Percentiles rank a stretch among this genome's conserved stretches.
These are phyloP conservation scores for Phainopepla nitens DNA, from an alignment of 2,113 vertebrate species.

Conservation along the genomic window DNA sequence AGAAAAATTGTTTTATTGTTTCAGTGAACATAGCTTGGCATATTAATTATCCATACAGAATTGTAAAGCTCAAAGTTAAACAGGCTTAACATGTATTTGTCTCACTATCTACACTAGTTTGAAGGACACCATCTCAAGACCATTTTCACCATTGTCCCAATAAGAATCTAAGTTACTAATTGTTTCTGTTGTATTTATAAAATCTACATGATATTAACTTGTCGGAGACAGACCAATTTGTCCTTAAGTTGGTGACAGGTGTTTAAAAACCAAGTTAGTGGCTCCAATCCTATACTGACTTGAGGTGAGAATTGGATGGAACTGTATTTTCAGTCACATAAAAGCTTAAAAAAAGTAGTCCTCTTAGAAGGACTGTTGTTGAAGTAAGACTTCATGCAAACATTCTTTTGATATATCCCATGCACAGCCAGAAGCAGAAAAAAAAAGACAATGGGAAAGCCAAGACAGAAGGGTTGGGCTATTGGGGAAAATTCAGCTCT, in stretches of 20 bases:
- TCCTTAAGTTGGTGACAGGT: neutral
- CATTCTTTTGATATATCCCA: neutral
- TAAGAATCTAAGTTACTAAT: neutral
- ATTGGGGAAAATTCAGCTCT: neutral
- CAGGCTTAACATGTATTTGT: neutral
- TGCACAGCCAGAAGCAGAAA: neutral
- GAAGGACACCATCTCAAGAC: neutral
- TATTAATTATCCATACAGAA: neutral
- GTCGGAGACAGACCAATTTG: neutral
- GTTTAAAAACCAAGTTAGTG: neutral
- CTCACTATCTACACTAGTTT: neutral
- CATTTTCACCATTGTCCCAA: neutral
- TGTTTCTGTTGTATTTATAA: neutral
- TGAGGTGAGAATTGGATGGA: neutral
- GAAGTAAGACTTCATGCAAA: neutral
- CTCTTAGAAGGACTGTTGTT: neutral
- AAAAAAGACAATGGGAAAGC: neutral
- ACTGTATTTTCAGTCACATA: neutral
- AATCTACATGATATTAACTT: neutral
- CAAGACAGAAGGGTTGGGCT: neutral
- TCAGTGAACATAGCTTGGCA: neutral
- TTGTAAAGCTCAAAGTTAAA: neutral
- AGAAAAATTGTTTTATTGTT: neutral
- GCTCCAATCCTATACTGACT: neutral
- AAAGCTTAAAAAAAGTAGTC: neutral